Evolutionary conservation across 2,113 vertebrate genomes (phyloP).

Genomic region (Nibea albiflora): DNA sequence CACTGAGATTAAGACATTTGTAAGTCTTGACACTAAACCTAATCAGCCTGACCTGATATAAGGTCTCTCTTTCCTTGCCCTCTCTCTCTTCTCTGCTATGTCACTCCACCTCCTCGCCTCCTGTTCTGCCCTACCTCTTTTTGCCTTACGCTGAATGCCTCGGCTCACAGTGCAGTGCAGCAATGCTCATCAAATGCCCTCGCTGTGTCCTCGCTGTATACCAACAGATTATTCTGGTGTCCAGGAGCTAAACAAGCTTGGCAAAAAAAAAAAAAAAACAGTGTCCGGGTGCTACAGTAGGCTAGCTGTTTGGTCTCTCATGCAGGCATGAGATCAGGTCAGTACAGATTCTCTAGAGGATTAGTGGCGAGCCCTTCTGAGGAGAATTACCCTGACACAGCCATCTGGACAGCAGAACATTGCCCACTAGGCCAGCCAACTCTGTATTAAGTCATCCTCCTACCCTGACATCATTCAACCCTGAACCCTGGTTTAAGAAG

Average conservation of each 20-base stretch:
- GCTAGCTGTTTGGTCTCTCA: constrained; percentile 30
- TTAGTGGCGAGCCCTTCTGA: constrained; percentile 68
- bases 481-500: background rate
- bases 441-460: too few relatives aligned
- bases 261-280: background rate
- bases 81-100: constrained; percentile 4
- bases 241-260: background rate
- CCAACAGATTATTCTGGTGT: background rate
- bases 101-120: constrained; percentile 12
- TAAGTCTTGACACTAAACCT: constrained; percentile 30
- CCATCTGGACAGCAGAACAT: constrained; percentile 72
- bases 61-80: background rate
- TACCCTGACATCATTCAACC: constrained; percentile 1
- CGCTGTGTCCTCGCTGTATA: constrained; percentile 1
- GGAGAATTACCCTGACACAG: constrained; percentile 72
- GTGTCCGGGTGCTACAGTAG: constrained; percentile 21
- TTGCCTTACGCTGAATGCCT: background rate
- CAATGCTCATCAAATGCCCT: background rate
- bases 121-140: background rate
- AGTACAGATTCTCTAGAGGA: constrained; percentile 70
- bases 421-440: constrained; percentile 33
- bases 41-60: constrained; percentile 50
- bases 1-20: constrained; percentile 45
- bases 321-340: constrained; percentile 68
- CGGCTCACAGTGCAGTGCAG: background rate